A percentile compares a stretch with the other conserved stretches of the same genome.
Evolutionary conservation across 2,113 vertebrate genomes (phyloP).

Genomic region (Procavia capensis): DNA sequence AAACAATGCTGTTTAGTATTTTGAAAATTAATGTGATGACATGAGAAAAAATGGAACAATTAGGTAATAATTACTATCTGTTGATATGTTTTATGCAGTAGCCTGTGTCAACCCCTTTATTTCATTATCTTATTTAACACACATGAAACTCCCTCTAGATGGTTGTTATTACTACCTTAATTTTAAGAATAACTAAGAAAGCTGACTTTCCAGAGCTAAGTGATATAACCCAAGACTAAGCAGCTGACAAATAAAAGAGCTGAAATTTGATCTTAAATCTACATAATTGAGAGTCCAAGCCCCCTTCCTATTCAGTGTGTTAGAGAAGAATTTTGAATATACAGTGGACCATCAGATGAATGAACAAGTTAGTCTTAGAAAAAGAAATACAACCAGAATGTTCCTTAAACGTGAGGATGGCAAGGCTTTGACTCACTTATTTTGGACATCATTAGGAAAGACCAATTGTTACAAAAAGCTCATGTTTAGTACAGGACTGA

Average conservation of each 20-base stretch:
- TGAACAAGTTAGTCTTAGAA: neutral
- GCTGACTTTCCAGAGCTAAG: neutral
- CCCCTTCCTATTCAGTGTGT: neutral
- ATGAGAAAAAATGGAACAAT: conserved; percentile 47
- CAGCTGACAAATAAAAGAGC: neutral
- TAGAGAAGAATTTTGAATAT: neutral
- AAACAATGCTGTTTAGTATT: neutral
- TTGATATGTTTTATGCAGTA: neutral
- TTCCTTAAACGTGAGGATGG: neutral
- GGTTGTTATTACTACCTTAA: neutral
- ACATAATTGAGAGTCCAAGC: neutral
- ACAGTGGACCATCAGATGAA: neutral
- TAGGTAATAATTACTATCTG: neutral
- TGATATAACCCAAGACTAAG: neutral
- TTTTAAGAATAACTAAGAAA: neutral
- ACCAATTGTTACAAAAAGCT: neutral
- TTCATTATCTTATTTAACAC: conserved; percentile 6
- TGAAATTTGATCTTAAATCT: neutral
- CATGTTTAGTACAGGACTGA: neutral
- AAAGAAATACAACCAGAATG: neutral
- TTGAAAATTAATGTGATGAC: conserved; percentile 18
- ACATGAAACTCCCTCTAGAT: neutral
- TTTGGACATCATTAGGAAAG: neutral
- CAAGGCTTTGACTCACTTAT: neutral
- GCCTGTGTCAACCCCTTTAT: neutral